phyloP scores from a whole-genome alignment of 1,140 invertebrate genomes.

The Heliconius melpomene region DNA sequence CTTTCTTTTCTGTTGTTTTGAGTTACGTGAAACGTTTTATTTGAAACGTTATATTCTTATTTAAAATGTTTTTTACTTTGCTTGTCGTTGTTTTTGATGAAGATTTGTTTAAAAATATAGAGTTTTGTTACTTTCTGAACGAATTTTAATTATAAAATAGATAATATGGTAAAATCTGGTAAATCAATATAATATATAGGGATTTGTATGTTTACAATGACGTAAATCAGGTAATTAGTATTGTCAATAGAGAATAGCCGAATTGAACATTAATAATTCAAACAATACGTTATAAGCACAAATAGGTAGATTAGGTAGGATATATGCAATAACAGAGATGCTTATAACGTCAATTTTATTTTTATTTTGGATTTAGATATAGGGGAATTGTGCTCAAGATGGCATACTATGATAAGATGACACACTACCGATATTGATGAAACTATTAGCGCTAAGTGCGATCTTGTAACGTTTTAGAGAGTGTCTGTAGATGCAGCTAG shows the following conservation, averaged over 20 bases:
- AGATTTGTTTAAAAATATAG: too few relatives aligned
- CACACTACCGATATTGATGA: too few relatives aligned
- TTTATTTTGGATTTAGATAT: too few relatives aligned
- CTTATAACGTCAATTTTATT: too few relatives aligned
- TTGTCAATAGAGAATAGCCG: neutral
- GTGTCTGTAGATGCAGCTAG: too few relatives aligned
- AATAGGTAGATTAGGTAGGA: neutral
- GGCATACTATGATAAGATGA: too few relatives aligned
- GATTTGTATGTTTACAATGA: constrained; percentile 5
- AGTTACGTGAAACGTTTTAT: neutral
- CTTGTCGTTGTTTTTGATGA: too few relatives aligned
- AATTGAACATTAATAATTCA: neutral
- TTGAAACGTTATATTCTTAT: neutral
- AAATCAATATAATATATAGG: neutral
- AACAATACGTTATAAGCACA: neutral
- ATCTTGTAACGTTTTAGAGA: too few relatives aligned
- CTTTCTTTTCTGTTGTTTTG: neutral
- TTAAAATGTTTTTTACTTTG: too few relatives aligned
- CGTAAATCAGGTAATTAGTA: constrained; percentile 29
- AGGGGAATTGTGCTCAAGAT: too few relatives aligned
- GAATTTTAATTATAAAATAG: neutral
- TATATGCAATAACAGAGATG: too few relatives aligned
- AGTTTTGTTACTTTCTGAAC: neutral
- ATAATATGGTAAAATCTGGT: neutral
- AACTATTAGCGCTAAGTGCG: too few relatives aligned